Percentiles rank a stretch among this genome's conserved stretches.
Evolutionary conservation across 2,888 invertebrate species (phyloP).

Genomic region (Julus scanicus): DNA sequence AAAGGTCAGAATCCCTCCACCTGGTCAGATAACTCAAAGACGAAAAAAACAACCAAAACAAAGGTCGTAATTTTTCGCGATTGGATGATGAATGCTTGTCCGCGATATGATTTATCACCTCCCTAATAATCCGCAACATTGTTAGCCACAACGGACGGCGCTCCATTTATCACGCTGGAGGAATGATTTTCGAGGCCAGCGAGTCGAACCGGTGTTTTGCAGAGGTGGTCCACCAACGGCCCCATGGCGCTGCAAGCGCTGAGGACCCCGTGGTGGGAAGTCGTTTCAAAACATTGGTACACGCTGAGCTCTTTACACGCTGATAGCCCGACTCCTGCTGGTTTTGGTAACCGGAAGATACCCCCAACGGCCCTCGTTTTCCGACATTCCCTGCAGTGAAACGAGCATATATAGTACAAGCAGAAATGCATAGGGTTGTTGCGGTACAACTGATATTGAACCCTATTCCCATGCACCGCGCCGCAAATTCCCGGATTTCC

Average conservation of each 20-base stretch:
- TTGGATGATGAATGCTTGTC: neutral
- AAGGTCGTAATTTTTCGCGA: neutral
- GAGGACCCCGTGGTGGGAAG: conserved; percentile 2
- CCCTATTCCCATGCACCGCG: too few relatives aligned
- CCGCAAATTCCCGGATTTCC: too few relatives aligned
- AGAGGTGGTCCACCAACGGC: neutral
- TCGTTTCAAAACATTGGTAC: conserved; percentile 31
- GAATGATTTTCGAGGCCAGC: neutral
- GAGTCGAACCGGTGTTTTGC: neutral
- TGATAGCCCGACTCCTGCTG: neutral
- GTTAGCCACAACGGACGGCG: neutral
- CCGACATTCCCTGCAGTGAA: neutral
- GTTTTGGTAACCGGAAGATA: neutral
- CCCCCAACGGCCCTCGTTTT: neutral
- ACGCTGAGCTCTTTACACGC: conserved; percentile 8
- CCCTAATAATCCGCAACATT: neutral
- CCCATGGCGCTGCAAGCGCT: neutral
- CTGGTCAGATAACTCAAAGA: neutral
- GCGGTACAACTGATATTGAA: too few relatives aligned
- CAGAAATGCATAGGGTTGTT: too few relatives aligned
- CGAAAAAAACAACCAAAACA: neutral
- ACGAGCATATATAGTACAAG: neutral
- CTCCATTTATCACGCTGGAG: neutral
- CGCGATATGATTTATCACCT: neutral
- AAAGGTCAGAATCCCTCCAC: neutral